Conservation (phyloP, 2,113 vertebrate species). For the Salvator merianae region DNA sequence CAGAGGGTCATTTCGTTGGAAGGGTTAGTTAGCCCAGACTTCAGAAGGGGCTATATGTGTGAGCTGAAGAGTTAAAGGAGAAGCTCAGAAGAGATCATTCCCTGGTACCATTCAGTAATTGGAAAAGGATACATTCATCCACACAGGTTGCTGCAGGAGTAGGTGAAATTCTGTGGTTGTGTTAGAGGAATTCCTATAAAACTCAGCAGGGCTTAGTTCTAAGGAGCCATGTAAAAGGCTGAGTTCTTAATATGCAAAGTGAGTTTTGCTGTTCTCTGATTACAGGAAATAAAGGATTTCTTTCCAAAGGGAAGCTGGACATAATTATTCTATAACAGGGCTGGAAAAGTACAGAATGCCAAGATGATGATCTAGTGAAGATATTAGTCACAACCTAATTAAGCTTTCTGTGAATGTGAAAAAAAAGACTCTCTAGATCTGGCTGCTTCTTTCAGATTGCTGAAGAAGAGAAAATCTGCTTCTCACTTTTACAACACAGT, state of each 20-base stretch:
- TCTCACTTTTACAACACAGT: too few relatives aligned
- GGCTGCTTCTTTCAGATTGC: neutral
- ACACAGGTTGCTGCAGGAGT: neutral
- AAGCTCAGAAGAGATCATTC: neutral
- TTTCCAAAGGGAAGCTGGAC: constrained; percentile 43
- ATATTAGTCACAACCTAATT: constrained; percentile 2
- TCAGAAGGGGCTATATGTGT: constrained; percentile 3
- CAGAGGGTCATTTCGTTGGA: constrained; percentile 11
- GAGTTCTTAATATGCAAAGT: neutral
- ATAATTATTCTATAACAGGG: constrained; percentile 45
- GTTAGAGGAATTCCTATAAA: neutral
- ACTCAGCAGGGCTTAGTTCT: neutral
- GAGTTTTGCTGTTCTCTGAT: neutral
- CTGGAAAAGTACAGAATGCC: constrained; percentile 37
- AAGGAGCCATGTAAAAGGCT: neutral
- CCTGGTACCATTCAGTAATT: neutral
- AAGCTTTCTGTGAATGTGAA: neutral
- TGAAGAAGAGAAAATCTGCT: neutral
- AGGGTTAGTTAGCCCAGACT: neutral
- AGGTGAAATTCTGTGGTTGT: neutral
- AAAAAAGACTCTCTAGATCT: neutral
- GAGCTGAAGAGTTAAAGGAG: neutral
- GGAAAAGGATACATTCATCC: neutral
- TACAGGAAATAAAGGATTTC: neutral
- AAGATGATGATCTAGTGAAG: constrained; percentile 8